Base-by-base conservation (phyloP, 2,113 vertebrate species). In the Chaetodon auriga region DNA sequence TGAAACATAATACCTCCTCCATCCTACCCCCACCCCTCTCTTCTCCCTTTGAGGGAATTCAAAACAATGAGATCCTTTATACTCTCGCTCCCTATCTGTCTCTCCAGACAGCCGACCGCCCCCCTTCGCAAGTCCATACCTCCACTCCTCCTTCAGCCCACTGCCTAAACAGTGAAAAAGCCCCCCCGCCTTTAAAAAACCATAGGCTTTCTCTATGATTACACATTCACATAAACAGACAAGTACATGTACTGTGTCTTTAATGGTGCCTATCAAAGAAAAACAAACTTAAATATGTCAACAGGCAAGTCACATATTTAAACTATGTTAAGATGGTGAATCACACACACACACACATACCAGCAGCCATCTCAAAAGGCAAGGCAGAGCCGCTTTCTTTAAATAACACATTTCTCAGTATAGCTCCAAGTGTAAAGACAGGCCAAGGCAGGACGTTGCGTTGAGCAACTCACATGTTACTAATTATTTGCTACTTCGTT, bases 31-130 rank as follows among this genome's bases (percentile, higher is more conserved):
- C 76, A 41, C 62, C 68, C 41, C 38, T 51, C 53, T 68, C 49
- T 36, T 62, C 69, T 82, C 71, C 51, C 70, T 90, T 85, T 83
- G 76, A 90, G 81, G 58, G 80, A 82, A 89, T 72, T 81, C 85
- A 78, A 57, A 90, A 93, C 92, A 93, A 93, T 91, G 84, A 87
- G 48, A 85, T 81, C 90, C 79, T 90, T 93, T 88, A 85, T 92
- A 64, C 54, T 62, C 82, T 80, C 9, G 75, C 60, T 74, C 75
- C 66, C 54, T 69, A 66, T 82, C 81, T 90, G 80, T 78, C 75
- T 87, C 61, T 64, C 41, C 77, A 78, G 88, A 84, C 81, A 70
- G 49, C 70, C 57, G 65, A 35, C 46, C 19, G 14, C 51, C 14
- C 46, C 75, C 23, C 68, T 10, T 30, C 74, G 3, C 43, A 64